phyloP scores from a whole-genome alignment of 2,797 vertebrate genomes.

The Periparus ater region DNA sequence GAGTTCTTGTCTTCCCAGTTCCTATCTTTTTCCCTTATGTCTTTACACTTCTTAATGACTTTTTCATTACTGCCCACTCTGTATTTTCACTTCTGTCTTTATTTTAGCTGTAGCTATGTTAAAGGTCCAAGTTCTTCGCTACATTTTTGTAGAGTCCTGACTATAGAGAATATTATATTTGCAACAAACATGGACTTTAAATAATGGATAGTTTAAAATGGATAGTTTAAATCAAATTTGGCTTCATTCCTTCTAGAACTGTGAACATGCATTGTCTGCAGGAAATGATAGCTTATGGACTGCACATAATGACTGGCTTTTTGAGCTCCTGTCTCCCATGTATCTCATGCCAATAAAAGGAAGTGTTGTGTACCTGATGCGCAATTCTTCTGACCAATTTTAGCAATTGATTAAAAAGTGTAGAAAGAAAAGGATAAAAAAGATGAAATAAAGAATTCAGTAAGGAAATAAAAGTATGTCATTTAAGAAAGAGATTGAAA shows the following conservation, averaged over 20 bases:
- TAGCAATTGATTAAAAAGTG: not conserved
- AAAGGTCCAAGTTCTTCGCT: not conserved
- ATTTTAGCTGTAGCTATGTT: not conserved
- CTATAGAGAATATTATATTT: not conserved
- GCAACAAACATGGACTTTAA: not conserved
- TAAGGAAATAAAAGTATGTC: not conserved
- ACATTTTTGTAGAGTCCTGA: not conserved
- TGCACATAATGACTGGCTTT: not conserved
- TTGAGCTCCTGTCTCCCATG: not conserved
- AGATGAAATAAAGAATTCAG: not conserved
- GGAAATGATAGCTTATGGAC: not conserved
- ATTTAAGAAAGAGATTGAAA: slow-evolving; percentile 23
- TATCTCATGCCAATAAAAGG: not conserved
- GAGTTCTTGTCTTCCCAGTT: not conserved
- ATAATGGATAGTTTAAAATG: not conserved
- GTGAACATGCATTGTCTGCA: not conserved
- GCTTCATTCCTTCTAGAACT: not conserved
- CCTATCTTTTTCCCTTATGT: not conserved
- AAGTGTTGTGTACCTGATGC: not conserved
- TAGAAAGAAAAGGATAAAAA: not conserved
- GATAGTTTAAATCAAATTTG: not conserved
- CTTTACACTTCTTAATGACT: not conserved
- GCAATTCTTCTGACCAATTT: slow-evolving; percentile 8
- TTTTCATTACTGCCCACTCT: not conserved
- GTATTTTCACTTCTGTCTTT: not conserved